Base-by-base conservation (phyloP, 1,140 invertebrate genomes). In the Drosophila triauraria region DNA sequence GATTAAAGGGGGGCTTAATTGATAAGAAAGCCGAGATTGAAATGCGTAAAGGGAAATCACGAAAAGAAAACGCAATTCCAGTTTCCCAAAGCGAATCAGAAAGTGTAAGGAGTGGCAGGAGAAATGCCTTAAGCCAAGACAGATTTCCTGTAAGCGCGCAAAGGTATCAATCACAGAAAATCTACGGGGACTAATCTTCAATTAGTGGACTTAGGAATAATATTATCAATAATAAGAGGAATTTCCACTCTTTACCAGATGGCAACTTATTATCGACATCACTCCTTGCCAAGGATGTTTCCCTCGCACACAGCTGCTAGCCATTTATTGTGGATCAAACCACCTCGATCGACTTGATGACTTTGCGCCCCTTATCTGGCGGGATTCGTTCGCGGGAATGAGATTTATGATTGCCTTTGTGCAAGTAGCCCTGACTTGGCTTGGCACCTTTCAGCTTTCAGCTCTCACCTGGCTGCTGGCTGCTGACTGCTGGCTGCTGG, bases 401-500 rank as follows among this genome's bases (percentile, higher is more conserved):
- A 51, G 54, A 72, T 72, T 72, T 74, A 72, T 74, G 69, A 60
- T 72, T 74, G 70, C 70, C 68, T 72, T 74, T 74, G 54, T 74
- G 44, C 53, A 72, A 43, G 53, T 59, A 60, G 53, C 56, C 56
- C 44, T 30, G 68, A 60, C 63, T 70, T 68, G 63, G 30, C 63
- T 27, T 23, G 63, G 63, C 67, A 70, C 62, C 67, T 68, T 69
- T 67, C 67, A 69, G 61, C 51, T 54, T 38, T 53, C 50, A 35
- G 27, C 46, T 27, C 25, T 51, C 50, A 20, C 20, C 38, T 30
- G n/a, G n/a, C 25, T 35, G 32, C 32, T 32, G 32, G 2, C 27
- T 35, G 32, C 51, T 53, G 30, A 17, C 50, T 53, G 51, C 5
- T 23, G 23, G 23, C 46, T 53, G 51, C 5, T 25, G 23, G 46